phyloP scores from a whole-genome alignment of 1,140 invertebrate species.

The Oncopodura yosiiana region DNA sequence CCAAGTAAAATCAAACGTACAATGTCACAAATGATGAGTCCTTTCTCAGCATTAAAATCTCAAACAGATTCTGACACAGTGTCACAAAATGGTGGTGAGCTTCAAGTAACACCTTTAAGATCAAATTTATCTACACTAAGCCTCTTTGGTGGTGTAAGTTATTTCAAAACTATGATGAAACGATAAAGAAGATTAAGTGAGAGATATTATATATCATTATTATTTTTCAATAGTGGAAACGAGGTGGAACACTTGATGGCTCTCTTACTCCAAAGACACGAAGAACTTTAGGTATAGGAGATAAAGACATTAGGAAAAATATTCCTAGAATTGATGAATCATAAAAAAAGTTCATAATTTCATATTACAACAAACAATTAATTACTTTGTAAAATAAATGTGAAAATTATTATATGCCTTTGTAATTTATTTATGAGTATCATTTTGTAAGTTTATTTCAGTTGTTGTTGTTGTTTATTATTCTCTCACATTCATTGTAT shows the following conservation, averaged over 20 bases:
- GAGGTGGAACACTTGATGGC: slow-evolving; percentile 17
- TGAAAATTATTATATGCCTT: no score
- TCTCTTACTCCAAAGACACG: slow-evolving; percentile 18
- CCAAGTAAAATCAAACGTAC: slow-evolving; percentile 85
- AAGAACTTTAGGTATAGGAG: slow-evolving; percentile 2
- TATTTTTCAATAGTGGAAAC: slow-evolving; percentile 17
- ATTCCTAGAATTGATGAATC: slow-evolving; percentile 23
- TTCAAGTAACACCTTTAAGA: slow-evolving; percentile 12
- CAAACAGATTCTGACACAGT: slow-evolving; percentile 26
- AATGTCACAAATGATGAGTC: slow-evolving; percentile 88
- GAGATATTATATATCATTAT: no score
- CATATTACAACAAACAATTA: no score
- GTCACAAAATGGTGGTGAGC: slow-evolving; percentile 11
- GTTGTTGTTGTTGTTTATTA: no score
- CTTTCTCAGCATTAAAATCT: slow-evolving; percentile 44
- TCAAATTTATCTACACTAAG: slow-evolving; percentile 23
- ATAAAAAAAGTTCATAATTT: not conserved
- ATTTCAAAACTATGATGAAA: not conserved
- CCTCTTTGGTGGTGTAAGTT: slow-evolving; percentile 10
- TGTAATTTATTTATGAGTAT: no score
- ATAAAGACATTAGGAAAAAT: slow-evolving; percentile 13
- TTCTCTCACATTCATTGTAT: no score
- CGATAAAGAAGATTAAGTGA: no score
- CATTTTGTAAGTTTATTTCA: no score
- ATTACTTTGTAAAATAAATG: no score